These are phyloP conservation scores for Pygocentrus nattereri DNA, from an alignment of 2,797 vertebrate genomes.

Conservation along the genomic window DNA sequence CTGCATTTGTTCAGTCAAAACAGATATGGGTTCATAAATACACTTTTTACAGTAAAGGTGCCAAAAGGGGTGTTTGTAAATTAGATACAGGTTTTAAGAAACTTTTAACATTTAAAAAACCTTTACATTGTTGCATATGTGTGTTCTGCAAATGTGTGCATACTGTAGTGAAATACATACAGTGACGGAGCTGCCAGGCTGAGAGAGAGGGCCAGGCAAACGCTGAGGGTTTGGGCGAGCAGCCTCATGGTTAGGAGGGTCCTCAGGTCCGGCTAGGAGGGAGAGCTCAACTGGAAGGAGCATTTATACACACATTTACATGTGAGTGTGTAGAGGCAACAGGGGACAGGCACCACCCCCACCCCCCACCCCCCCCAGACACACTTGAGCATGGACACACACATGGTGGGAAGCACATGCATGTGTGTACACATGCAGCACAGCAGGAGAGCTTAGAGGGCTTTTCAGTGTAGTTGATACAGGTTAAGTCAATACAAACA, in stretches of 20 bases:
- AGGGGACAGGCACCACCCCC: background rate
- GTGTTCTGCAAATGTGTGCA: background rate
- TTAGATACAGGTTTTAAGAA: too few species aligned
- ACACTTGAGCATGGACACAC: background rate
- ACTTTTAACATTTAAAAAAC: too few species aligned
- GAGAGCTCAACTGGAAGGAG: conserved; percentile 48
- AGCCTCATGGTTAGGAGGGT: conserved; percentile 71
- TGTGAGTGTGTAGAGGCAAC: background rate
- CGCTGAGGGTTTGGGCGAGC: conserved; percentile 58
- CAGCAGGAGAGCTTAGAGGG: too few species aligned
- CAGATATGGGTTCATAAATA: too few species aligned
- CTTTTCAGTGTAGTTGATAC: background rate
- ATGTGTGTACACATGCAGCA: background rate
- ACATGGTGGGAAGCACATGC: background rate
- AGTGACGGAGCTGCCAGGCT: conserved; percentile 40
- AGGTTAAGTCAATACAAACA: background rate
- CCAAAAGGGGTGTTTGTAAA: too few species aligned
- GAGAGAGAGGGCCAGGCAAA: conserved; percentile 69
- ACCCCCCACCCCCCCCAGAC: background rate
- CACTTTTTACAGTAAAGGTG: too few species aligned
- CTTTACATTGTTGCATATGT: too few species aligned
- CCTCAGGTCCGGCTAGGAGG: conserved; percentile 47
- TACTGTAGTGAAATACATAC: background rate
- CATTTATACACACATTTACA: conserved; percentile 46
- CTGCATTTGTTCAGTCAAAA: too few species aligned